These are phyloP conservation scores for Pitangus sulphuratus DNA, from an alignment of 2,797 vertebrate species.

Conservation along the genomic window DNA sequence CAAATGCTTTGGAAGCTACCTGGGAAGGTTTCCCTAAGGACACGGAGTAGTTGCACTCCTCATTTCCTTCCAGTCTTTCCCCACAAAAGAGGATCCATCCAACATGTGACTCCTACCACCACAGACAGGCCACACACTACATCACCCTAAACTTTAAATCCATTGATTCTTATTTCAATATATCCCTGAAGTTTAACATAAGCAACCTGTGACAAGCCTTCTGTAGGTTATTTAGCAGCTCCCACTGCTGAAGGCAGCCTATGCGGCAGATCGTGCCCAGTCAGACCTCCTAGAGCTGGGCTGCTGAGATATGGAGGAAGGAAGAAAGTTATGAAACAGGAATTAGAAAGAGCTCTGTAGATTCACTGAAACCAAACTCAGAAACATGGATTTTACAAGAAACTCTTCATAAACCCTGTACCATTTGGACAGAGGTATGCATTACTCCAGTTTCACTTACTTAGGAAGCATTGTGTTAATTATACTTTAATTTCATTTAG, in stretches of 20 bases:
- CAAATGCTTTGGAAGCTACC: background rate
- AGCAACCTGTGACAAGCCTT: background rate
- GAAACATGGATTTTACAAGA: background rate
- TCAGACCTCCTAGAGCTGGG: background rate
- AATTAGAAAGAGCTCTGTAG: background rate
- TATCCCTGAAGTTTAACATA: background rate
- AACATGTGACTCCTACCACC: background rate
- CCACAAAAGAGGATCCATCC: background rate
- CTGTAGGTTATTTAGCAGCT: background rate
- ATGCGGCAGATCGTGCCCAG: rapidly evolving
- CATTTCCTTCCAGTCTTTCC: background rate
- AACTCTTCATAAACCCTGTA: background rate
- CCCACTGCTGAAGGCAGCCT: background rate
- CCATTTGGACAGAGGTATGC: background rate
- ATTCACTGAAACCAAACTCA: background rate
- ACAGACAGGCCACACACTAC: background rate
- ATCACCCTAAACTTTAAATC: background rate
- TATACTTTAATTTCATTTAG: background rate
- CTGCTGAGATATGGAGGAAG: background rate
- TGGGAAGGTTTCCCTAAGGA: background rate
- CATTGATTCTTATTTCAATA: background rate
- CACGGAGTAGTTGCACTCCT: rapidly evolving
- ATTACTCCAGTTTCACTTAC: background rate
- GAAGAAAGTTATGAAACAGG: background rate
- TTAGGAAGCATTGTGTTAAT: background rate